phyloP scores from a whole-genome alignment of 2,113 vertebrate species.

The Pelobates fuscus region DNA sequence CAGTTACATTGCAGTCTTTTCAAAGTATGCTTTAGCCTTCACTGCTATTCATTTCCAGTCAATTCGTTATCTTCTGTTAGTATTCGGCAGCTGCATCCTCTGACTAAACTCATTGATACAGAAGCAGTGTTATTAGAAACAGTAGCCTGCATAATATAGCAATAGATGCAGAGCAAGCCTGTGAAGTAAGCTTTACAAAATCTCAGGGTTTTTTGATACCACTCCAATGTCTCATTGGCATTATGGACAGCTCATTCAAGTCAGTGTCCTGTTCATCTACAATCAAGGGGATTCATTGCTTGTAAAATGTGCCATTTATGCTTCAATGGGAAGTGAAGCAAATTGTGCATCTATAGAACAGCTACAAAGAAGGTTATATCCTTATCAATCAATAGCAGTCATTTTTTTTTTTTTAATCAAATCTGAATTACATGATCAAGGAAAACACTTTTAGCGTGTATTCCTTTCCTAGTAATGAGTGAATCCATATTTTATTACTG shows the following conservation, averaged over 20 bases:
- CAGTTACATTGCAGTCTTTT: too few relatives aligned
- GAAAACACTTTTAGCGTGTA: background rate
- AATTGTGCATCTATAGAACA: conserved; percentile 15
- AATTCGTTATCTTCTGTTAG: conserved; percentile 26
- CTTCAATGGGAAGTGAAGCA: conserved; percentile 15
- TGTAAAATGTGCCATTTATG: conserved; percentile 27
- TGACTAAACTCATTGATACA: conserved; percentile 5
- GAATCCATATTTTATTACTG: too few relatives aligned
- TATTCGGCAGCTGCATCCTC: conserved; percentile 21
- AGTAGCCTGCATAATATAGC: background rate
- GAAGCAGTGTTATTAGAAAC: conserved; percentile 7
- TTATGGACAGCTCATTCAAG: conserved; percentile 11
- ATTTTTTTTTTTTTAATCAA: background rate
- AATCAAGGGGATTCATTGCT: conserved; percentile 35
- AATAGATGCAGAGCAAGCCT: conserved; percentile 10
- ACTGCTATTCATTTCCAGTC: conserved; percentile 17
- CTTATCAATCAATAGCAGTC: conserved; percentile 8
- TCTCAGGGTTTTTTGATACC: conserved; percentile 17
- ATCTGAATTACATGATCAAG: background rate
- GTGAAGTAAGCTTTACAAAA: conserved; percentile 12
- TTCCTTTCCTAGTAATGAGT: too few relatives aligned
- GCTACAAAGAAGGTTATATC: conserved; percentile 4
- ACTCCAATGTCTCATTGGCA: conserved; percentile 20
- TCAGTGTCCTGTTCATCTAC: conserved; percentile 1
- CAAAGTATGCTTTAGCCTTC: too few relatives aligned